Evolutionary conservation across 2,888 invertebrate species (phyloP), one percentile per base, ranked within the genome.

Genomic region (Eupithecia insigniata): DNA sequence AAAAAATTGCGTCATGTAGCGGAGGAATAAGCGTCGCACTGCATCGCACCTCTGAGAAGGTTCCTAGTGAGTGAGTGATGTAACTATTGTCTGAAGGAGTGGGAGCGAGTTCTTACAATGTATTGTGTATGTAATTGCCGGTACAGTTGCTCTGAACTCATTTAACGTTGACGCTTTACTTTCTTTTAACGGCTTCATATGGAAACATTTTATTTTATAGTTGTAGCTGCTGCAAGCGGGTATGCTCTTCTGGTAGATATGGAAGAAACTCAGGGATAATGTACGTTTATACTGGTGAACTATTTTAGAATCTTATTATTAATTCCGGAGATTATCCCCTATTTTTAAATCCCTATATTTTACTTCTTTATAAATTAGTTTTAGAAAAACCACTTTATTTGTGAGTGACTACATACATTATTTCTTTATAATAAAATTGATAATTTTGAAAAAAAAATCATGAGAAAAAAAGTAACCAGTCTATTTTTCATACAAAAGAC

Each of bases 41-140:
- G 46, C 46, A n/a, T 39, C 58, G 36, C 64, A 60, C 39, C 72
- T 69, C 69, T 77, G 76, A 60, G 77, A 79, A 75, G n/a, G 70
- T 77, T 73, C 71, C 72, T 74, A 43, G 61, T n/a, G n/a, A n/a
- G n/a, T n/a, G n/a, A n/a, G n/a, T 79, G 77, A 79, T 76, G 78
- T 72, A 79, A 80, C 71, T 70, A 77, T 79, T 72, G 78, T 76
- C 60, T 68, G 71, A 69, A 0, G 36, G 16, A 12, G 18, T 76
- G 74, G 71, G 69, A 75, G 70, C 67, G 22, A 34, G 66, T 74
- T 78, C 72, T 75, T 75, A n/a, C 67, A 7, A 70, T 66, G 72
- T 74, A 69, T 74, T 75, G 73, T 64, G 67, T 61, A 32, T 61
- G 65, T 76, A 66, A 78, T 76, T 77, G 72, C 46, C 58, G 30